Percentiles rank a stretch among this genome's conserved stretches.
These are phyloP conservation scores for Oceanites oceanicus DNA, from an alignment of 2,113 vertebrate genomes.

Conservation along the genomic window DNA sequence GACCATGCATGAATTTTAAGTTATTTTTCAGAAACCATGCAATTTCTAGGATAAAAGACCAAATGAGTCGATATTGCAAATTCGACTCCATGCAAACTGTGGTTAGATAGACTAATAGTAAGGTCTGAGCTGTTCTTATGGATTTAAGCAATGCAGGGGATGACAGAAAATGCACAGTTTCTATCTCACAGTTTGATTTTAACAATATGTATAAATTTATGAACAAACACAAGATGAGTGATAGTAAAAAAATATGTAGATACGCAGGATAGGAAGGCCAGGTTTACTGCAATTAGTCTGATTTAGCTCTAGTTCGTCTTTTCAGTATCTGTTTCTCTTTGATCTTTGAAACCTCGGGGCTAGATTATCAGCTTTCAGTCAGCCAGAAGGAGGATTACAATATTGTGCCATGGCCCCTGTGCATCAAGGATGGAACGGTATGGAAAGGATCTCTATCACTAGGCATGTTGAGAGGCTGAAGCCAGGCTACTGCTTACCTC, in stretches of 20 bases:
- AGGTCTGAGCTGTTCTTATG: background rate
- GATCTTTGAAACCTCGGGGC: slow-evolving; percentile 3
- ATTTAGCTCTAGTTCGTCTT: background rate
- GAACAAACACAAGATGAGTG: background rate
- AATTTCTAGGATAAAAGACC: background rate
- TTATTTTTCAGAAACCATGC: background rate
- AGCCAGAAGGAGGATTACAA: background rate
- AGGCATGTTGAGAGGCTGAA: background rate
- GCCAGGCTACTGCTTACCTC: background rate
- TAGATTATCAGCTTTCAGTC: slow-evolving; percentile 18
- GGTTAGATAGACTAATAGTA: background rate
- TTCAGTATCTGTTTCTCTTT: background rate
- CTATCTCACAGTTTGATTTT: background rate
- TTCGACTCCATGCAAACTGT: background rate
- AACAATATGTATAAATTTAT: background rate
- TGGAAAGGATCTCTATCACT: background rate
- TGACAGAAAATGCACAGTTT: background rate
- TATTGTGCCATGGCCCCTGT: background rate
- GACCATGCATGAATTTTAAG: background rate
- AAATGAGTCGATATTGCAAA: background rate
- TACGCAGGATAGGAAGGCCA: background rate
- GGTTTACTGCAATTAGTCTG: background rate
- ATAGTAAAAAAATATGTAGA: background rate
- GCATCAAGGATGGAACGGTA: background rate
- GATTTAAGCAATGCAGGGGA: background rate